Conservation (phyloP, 2,888 invertebrate species). For the Synanthedon andrenaeformis region DNA sequence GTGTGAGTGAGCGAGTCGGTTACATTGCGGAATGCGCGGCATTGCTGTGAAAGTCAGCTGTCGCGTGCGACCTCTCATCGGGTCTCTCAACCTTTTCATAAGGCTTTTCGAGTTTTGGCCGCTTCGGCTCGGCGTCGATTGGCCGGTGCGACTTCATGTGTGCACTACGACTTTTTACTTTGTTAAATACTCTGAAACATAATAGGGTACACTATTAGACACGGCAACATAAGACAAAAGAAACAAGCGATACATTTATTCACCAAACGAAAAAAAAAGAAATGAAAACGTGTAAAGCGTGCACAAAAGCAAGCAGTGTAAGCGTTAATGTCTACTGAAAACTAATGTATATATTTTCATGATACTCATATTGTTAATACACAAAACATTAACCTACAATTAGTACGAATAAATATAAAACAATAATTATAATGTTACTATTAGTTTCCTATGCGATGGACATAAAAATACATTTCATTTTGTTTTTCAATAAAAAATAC, state of each 20-base stretch:
- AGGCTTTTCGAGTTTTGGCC: slow-evolving; percentile 73
- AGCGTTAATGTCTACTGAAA: slow-evolving; percentile 38
- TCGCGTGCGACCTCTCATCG: slow-evolving; percentile 57
- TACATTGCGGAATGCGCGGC: slow-evolving; percentile 36
- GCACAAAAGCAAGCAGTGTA: slow-evolving; percentile 38
- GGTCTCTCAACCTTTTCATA: slow-evolving; percentile 69
- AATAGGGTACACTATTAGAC: slow-evolving; percentile 61
- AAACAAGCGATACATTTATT: slow-evolving; percentile 7
- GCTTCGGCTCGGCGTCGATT: slow-evolving; percentile 83
- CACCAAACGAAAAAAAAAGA: slow-evolving; percentile 22
- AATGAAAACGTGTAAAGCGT: slow-evolving; percentile 21
- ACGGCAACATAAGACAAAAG: slow-evolving; percentile 41
- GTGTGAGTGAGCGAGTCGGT: slow-evolving; percentile 34
- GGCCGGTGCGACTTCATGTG: slow-evolving; percentile 99
- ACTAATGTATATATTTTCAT: slow-evolving; percentile 31
- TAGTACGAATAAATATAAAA: slow-evolving; percentile 42
- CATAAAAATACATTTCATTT: slow-evolving; percentile 31
- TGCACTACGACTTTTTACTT: slow-evolving; percentile 98
- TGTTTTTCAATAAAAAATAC: slow-evolving; percentile 35
- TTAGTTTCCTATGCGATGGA: slow-evolving; percentile 37
- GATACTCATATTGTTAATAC: slow-evolving; percentile 36
- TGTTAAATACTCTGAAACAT: slow-evolving; percentile 91
- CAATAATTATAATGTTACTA: slow-evolving; percentile 10
- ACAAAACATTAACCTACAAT: slow-evolving; percentile 31
- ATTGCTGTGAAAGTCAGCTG: slow-evolving; percentile 52